Evolutionary conservation across 2,797 vertebrate species (phyloP), one percentile per base, ranked within the genome.

Genomic region (Ctenochaetus hawaiiensis): DNA sequence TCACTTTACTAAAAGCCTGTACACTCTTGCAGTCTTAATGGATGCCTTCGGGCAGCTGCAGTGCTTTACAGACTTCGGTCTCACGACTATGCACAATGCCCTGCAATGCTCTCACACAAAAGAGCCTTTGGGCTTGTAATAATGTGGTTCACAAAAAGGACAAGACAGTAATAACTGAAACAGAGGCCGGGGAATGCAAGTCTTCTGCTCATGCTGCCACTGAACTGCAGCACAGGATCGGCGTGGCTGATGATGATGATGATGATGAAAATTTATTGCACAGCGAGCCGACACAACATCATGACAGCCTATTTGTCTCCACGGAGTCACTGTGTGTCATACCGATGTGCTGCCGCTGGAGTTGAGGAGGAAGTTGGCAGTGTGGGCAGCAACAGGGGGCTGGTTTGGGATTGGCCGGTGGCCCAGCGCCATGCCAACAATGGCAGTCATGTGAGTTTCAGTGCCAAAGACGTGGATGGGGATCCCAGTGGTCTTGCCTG

Each of bases 381-480:
- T 99, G 93, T 99, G 98, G 49, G 96, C 97, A 0, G 97, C 98
- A 0, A 95, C 94, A 0, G 97, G 97, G 0, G 98, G 98, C 86
- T 97, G 96, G 90, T 97, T 97, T 78, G 98, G 97, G 90, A 99
- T 98, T 3, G 97, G 96, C 7, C 96, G 94, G 73, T 97, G 96
- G 67, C 98, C 98, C 1, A 99, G 94, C 0, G 98, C 98, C 98
- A 99, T 99, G 82, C 98, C 98, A 44, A 99, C 98, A 2, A 99
- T 99, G 1, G 98, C 98, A 0, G 98, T 99, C 98, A 99, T 99
- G 92, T 99, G 98, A 1, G 98, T 99, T 88, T 99, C 98, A 0
- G 98, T 99, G 84, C 98, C 98, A 66, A 99, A 99, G 8, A 99
- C 98, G 0, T 99, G 96, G 91, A 99, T 99, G 60, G 98, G 98